A percentile compares a stretch with the other conserved stretches of the same genome.
These are phyloP conservation scores for Parazoanthus atlanticus DNA, from an alignment of 92 coral and sea anemone genomes.

Conservation along the genomic window DNA sequence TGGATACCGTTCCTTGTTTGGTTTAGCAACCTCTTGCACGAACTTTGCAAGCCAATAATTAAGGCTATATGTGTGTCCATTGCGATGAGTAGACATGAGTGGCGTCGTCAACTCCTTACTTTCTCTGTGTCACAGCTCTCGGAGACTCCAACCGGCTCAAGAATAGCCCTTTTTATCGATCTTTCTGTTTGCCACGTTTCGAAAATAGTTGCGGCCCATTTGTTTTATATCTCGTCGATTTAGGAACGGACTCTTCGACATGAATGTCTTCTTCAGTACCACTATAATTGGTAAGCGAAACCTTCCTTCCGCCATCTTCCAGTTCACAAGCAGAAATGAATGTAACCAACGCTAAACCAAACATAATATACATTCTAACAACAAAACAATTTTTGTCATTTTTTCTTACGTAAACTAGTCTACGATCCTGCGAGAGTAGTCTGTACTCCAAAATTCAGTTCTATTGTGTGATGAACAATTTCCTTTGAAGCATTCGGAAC, in stretches of 20 bases:
- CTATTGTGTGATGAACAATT: not conserved
- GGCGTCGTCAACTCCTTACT: conserved; percentile 1
- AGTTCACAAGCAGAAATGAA: conserved; percentile 13
- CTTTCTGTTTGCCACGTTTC: not conserved
- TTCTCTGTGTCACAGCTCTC: not conserved
- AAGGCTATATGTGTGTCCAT: not conserved
- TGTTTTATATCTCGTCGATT: not conserved
- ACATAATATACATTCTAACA: not conserved
- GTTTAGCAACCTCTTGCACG: conserved; percentile 14
- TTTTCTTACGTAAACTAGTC: not conserved
- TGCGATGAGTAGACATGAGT: too few relatives aligned
- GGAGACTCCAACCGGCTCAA: not conserved
- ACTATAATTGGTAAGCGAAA: not conserved
- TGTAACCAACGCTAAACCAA: conserved; percentile 3
- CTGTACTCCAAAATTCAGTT: conserved; percentile 1
- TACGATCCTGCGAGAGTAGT: not conserved
- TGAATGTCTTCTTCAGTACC: not conserved
- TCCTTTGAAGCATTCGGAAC: conserved; percentile 2
- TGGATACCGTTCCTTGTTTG: conserved; percentile 17
- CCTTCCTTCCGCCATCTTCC: not conserved
- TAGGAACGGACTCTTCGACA: not conserved
- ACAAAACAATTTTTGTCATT: not conserved
- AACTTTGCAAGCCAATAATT: not conserved
- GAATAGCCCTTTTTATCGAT: not conserved
- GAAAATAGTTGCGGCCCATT: not conserved